Base-by-base conservation (phyloP, 2,113 vertebrate species). In the Alectura lathami region DNA sequence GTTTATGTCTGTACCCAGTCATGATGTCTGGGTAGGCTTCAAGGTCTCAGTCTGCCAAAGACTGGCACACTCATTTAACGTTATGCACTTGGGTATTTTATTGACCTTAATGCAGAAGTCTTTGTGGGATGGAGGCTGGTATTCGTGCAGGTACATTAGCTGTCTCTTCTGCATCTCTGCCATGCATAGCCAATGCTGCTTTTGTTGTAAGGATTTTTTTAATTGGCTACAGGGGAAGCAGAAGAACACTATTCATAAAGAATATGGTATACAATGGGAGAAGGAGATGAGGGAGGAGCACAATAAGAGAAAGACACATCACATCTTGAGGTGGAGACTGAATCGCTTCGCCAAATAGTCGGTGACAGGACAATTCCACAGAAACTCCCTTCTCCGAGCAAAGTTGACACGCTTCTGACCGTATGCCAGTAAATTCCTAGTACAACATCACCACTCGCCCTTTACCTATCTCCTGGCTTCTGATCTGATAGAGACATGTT, bases 31-130 rank as follows among this genome's bases (percentile, higher is more conserved):
- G 73, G 88, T 63, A 81, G 85, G 83, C 85, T 93, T 90, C 88
- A 82, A 72, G 95, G 88, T 93, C 80, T 94, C 83, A 59, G 62
- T 89, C 88, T 94, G 92, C 72, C 88, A 62, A 78, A 86, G 60
- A 60, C 69, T 86, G 83, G 78, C 51, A 81, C 51, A 62, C 21
- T n/a, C 63, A 43, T 75, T 88, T 78, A 67, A 91, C 79, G 84
- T 81, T 57, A 53, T 76, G 40, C 69, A 17, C 86, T 96, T 21
- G 2, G 68, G 57, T 82, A 80, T 60, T 86, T 88, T 60, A 53
- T 63, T 91, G 93, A 62, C 88, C 94, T 68, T 30, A 76, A 72
- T 42, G 48, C 26, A 29, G 63, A 34, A 68, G 45, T 84, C 66
- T 62, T 56, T 3, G 11, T 0, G 4, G 80, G 92, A 90, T 88